Evolutionary conservation across 2,888 invertebrate genomes (phyloP).

Genomic region (Oligia fasciuncula): DNA sequence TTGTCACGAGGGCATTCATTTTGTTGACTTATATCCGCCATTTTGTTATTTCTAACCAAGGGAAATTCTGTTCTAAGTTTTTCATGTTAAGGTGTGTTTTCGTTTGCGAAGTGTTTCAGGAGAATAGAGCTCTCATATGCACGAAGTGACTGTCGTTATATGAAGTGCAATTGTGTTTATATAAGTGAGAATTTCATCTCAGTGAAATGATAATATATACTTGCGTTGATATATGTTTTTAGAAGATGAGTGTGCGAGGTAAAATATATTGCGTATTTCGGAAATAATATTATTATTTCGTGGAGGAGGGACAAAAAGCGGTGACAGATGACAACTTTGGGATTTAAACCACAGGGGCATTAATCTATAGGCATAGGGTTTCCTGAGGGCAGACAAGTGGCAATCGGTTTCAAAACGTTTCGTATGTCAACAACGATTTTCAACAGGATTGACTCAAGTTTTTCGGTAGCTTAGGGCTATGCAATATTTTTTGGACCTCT

Average conservation of each 20-base stretch:
- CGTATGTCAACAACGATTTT: neutral
- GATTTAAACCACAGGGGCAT: too few species aligned
- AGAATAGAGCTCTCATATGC: slow-evolving; percentile 55
- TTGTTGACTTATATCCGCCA: slow-evolving; percentile 73
- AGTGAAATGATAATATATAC: slow-evolving; percentile 45
- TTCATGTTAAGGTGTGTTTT: slow-evolving; percentile 21
- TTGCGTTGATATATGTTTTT: slow-evolving; percentile 17
- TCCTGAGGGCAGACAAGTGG: too few species aligned
- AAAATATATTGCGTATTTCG: neutral
- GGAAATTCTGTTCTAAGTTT: slow-evolving; percentile 32
- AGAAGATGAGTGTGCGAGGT: neutral
- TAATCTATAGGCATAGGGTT: neutral
- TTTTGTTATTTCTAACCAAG: slow-evolving; percentile 39
- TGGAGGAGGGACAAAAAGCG: neutral
- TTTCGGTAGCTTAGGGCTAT: neutral
- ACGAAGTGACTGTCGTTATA: slow-evolving; percentile 58
- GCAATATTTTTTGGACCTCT: too few species aligned
- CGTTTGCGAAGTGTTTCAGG: slow-evolving; percentile 6
- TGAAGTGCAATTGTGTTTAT: slow-evolving; percentile 63
- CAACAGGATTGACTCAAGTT: neutral
- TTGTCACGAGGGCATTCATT: slow-evolving; percentile 76
- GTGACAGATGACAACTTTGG: neutral
- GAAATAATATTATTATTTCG: neutral
- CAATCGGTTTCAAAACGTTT: neutral
- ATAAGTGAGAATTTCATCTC: slow-evolving; percentile 59